A percentile compares a stretch with the other conserved stretches of the same genome.
Evolutionary conservation across 2,888 invertebrate species (phyloP).

Genomic region (Chymomyza amoena): DNA sequence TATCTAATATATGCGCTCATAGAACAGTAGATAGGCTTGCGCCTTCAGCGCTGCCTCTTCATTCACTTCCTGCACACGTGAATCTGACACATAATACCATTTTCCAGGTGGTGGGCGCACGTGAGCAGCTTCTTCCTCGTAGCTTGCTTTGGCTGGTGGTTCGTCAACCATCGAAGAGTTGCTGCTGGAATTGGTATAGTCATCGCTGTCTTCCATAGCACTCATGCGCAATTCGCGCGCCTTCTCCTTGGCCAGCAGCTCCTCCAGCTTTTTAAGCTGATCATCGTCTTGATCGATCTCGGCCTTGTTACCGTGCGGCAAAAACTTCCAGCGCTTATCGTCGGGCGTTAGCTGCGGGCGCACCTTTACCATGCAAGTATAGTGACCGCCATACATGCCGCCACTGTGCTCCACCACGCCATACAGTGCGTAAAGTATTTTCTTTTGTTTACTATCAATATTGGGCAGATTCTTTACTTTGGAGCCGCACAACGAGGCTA

Average conservation of each 20-base stretch:
- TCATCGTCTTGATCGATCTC: constrained; percentile 80
- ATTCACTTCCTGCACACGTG: constrained; percentile 88
- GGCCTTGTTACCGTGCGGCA: constrained; percentile 82
- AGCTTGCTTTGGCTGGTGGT: constrained; percentile 74
- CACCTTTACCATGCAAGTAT: constrained; percentile 96
- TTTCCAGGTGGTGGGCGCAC: constrained; percentile 83
- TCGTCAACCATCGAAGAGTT: constrained; percentile 54
- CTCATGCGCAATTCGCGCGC: constrained; percentile 76
- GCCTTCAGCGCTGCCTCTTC: constrained; percentile 89
- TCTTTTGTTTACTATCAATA: constrained; percentile 82
- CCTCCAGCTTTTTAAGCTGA: constrained; percentile 78
- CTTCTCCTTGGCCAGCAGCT: constrained; percentile 75
- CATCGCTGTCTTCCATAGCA: constrained; percentile 79
- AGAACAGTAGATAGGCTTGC: constrained; percentile 97
- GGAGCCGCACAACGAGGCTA: constrained; percentile 93
- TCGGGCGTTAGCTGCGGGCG: constrained; percentile 82
- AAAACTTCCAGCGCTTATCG: constrained; percentile 87
- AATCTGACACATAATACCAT: constrained; percentile 97
- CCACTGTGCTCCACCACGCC: constrained; percentile 98
- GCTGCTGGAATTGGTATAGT: constrained; percentile 82
- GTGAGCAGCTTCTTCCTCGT: constrained; percentile 67
- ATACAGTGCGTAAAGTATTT: constrained; percentile 92
- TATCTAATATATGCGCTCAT: constrained; percentile 91
- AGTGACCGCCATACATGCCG: constrained; percentile 89
- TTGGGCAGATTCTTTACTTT: constrained; percentile 83